Base-by-base conservation (phyloP, 2,797 vertebrate species). In the Calcarius lapponicus region DNA sequence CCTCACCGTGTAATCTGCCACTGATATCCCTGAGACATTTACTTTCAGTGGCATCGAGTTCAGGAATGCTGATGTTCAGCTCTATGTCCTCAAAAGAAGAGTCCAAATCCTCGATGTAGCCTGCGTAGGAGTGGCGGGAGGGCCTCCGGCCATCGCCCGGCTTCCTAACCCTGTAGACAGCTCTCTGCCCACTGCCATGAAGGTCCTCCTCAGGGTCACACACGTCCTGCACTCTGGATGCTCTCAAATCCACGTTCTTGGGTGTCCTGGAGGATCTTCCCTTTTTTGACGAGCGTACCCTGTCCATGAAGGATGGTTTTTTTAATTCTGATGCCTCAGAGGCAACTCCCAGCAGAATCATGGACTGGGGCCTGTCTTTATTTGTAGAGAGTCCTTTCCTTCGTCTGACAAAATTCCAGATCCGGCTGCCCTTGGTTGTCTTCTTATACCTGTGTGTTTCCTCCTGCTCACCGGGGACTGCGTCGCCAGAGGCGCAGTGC, bases 111-210 rank as follows among this genome's bases (percentile, higher is more conserved):
- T 98, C 98, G 3, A 98, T 97, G 96, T 98, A 98, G 45, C 99
- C 99, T 0, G 98, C 98, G 26, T 99, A 99, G 0, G 99, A 99
- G 96, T 99, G 99, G 64, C 98, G 98, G 92, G 99, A 99, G 38
- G 97, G 97, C 67, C 98, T 98, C 81, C 98, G 97, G 69, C 95
- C 95, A 4, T 99, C 96, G 6, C 85, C 61, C 20, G 56, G 74
- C 53, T 97, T 98, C 90, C 97, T 98, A 48, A 97, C 96, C 81
- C 98, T 98, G 71, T 98, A 97, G 53, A 98, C 96, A 2, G 79
- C 97, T 90, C 98, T 98, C 90, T 98, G 98, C 36, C 98, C 97
- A 0, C 97, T 93, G 48, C 97, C 97, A 15, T 96, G 97, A 48
- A 97, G 96, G 11, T 97, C 97, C 67, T 97, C 97, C 86, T 97